Base-by-base conservation (phyloP, 2,113 vertebrate species). In the Psittacus erithacus region DNA sequence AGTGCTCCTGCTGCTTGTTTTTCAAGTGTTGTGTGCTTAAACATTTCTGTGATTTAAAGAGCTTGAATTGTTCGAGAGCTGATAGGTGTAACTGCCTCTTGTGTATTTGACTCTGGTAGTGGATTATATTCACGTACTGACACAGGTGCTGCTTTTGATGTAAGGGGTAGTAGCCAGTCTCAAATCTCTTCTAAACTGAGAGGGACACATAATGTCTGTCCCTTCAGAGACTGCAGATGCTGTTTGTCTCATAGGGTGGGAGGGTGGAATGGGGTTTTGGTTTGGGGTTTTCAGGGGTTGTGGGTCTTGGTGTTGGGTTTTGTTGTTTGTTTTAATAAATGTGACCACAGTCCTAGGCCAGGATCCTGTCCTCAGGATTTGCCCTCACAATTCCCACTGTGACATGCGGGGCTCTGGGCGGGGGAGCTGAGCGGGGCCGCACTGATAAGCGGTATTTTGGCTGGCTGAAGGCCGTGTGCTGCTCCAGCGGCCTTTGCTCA, bases 71-170 rank as follows among this genome's bases (percentile, higher is more conserved):
- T n/a, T 86, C 25, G 33, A 41, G 69, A 67, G 46, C 49, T 46
- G 38, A 3, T 38, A 81, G 68, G 14, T 92, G 15, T 86, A 41
- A 52, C 28, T 81, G n/a, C 19, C n/a, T 44, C 41, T 29, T 6
- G 1, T 16, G 16, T 43, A 0, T 57, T 44, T n/a, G n/a, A 22
- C 44, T 60, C 33, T 5, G 5, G 33, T 12, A 1, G 5, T 38
- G 49, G 33, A 70, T 80, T 75, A 10, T 60, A 16, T n/a, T 76
- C 47, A 9, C 22, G 3, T 17, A 10, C 29, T 52, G 86, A 46
- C 52, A 28, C 22, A 64, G 69, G 77, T 70, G 63, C 78, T 64
- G 59, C 88, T 76, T 75, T 70, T 59, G 86, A 19, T 2, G 2
- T 10, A 6, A 63, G 73, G 62, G 55, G 23, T 11, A 27, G 50